Evolutionary conservation across 2,888 invertebrate species (phyloP), one percentile per base, ranked within the genome.

Genomic region (Chymomyza procnemis): DNA sequence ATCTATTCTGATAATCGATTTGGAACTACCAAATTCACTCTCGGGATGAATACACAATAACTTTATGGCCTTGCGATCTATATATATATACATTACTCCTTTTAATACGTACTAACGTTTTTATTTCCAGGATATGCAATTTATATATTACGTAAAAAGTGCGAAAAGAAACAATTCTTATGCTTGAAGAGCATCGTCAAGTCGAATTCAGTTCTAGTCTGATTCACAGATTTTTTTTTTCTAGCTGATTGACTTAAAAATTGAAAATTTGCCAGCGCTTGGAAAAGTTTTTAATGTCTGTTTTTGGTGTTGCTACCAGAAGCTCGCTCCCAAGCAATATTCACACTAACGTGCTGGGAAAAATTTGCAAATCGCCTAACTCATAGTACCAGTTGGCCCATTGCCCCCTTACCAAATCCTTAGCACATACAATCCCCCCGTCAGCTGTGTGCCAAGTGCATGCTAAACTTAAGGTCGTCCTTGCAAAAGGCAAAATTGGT

Each of bases 201-300:
- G 26, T 26, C 26, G 6, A 8, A 26, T 8, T 6, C 6, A 8
- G 5, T 26, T 4, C 26, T 3, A 1, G 26, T 6, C 26, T 26
- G 0, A 26, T 8, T 26, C 26, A 26, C 3, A 26, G 5, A 3
- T 26, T 26, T 26, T 26, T 26, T 79, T 73, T 75, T 81, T 85
- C 83, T 83, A 72, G 67, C 66, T 83, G 85, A 81, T 78, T 82
- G 83, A 85, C 73, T 81, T 74, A 78, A 77, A 85, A 78, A 78
- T 85, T 73, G 74, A 80, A 73, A 82, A 69, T 80, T 80, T 74
- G 69, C 62, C 69, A 71, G 61, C 61, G 65, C 72, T 78, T 73
- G 54, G 19, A 19, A 16, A 54, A 54, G 54, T 54, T 16, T 54
- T 16, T 54, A 21, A 21, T 54, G 54, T 64, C 26, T 79, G 71